Evolutionary conservation across 2,888 invertebrate species (phyloP), one percentile per base, ranked within the genome.

Genomic region (Oscheius myriophilus): DNA sequence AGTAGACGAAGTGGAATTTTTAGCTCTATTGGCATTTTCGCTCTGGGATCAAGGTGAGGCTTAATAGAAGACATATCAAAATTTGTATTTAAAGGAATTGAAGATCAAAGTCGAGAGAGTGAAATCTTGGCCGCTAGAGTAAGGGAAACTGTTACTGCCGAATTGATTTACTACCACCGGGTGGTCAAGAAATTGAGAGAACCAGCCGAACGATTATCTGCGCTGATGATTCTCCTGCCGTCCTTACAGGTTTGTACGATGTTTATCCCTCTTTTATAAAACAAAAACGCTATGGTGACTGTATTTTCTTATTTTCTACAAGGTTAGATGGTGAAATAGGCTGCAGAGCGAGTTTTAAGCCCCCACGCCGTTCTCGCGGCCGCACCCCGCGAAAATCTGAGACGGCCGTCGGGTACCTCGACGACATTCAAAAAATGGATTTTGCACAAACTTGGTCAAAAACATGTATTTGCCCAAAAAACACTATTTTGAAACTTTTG

Each of bases 1-100:
- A 16, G 33, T 61, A 23, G 61, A 61, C 49, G 61, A 61, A 49
- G 49, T 61, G 26, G 61, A 61, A 21, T 61, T 61, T 26, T 12
- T 61, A 2, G 61, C 61, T 1, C 49, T 61, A 2, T 45, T 26
- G 23, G 45, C 61, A 2, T 46, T 61, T 16, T 26, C 46, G 1
- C 39, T 61, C 26, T 61, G 61, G 61, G 61, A 61, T 26, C 39
- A 46, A 23, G 61, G 61, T 43, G 1, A 12, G 9, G 39, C 21
- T 14, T 41, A 9, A 6, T 33, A 6, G 33, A 33, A 33, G 9
- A 9, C 9, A 9, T 3, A 33, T 33, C 33, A 33, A 6, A 9
- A 3, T 33, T 9, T 21, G 18, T 6, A 4, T 49, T 49, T 49
- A 18, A n/a, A 49, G 49, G 49, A 1, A 49, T 49, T n/a, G 49